Evolutionary conservation across 35 echinoderm and acorn worm genomes (phyloP), one percentile per base, ranked within the genome.

Genomic region (Apostichopus californicus): DNA sequence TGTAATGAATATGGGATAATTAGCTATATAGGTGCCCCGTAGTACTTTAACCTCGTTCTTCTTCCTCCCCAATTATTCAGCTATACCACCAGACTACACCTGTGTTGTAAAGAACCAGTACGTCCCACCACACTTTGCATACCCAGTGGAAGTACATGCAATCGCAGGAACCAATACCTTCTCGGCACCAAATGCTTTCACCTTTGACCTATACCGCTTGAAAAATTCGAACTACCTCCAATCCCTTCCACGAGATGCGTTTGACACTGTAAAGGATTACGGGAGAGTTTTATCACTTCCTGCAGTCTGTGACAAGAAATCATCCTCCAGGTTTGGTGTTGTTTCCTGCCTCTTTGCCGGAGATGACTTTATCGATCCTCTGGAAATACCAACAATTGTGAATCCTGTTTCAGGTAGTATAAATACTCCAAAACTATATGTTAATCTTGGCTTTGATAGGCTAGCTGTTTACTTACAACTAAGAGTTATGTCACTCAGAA

Each of bases 141-240:
- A 83, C 18, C 80, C 80, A 56, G 10, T 55, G 6, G 15, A 53
- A 9, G 5, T 83, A 12, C 15, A 83, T 53, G 80, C 46, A 10
- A 83, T 83, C 46, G 80, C 80, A 9, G 80, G 80, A 20, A 83
- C 80, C 34, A 83, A 83, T 57, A 55, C 53, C 34, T 83, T 83
- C 53, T 61, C 58, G 11, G 17, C 11, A 17, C 10, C 23, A 25
- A 53, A 83, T 57, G 10, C 11, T 5, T 83, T 83, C 80, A 83
- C 25, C 80, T 83, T 83, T 55, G 80, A 83, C 80, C 11, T 55
- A 18, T 83, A 83, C 52, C 15, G 80, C 7, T 61, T 9, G 7
- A 8, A 8, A 56, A n/a, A 61, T 12, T 61, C 58, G 58, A 8
- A 61, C 8, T 46, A 3, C 34, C 34, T 46, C 34, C 8, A 61